phyloP scores from a whole-genome alignment of 2,888 invertebrate species.

The Megalurothrips usitatus region DNA sequence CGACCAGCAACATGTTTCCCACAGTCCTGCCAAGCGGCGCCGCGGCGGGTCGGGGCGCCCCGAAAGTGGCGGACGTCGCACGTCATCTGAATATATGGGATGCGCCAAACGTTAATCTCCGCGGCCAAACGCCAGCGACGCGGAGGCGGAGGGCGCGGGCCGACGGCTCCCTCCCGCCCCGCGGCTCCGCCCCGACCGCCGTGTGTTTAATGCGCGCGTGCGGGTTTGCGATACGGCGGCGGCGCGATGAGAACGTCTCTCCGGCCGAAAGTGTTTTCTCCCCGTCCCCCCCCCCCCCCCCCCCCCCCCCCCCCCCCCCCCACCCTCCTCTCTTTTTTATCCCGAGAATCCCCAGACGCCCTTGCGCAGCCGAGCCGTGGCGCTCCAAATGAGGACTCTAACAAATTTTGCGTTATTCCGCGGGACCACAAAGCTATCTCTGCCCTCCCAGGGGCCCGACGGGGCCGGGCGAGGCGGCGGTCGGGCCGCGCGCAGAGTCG shows the following conservation, averaged over 20 bases:
- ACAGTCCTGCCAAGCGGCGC: too few species aligned
- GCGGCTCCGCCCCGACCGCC: too few species aligned
- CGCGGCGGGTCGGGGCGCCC: too few species aligned
- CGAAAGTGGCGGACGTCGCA: too few species aligned
- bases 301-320: background rate
- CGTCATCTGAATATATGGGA: background rate
- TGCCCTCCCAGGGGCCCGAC: background rate
- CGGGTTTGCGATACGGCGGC: background rate
- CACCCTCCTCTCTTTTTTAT: background rate
- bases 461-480: background rate
- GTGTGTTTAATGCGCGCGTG: too few species aligned
- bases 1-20: too few species aligned
- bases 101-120: background rate
- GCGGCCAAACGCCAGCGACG: too few species aligned
- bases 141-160: too few species aligned
- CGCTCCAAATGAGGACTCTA: conserved; percentile 5
- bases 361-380: background rate
- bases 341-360: background rate
- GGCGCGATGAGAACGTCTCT: background rate
- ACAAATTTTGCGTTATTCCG: conserved; percentile 14
- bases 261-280: background rate
- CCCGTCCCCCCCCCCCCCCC: background rate
- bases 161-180: too few species aligned
- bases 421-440: conserved; percentile 12
- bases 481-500: background rate